Base-by-base conservation (phyloP, 2,888 invertebrate species). In the Sarcophaga rosellei region DNA sequence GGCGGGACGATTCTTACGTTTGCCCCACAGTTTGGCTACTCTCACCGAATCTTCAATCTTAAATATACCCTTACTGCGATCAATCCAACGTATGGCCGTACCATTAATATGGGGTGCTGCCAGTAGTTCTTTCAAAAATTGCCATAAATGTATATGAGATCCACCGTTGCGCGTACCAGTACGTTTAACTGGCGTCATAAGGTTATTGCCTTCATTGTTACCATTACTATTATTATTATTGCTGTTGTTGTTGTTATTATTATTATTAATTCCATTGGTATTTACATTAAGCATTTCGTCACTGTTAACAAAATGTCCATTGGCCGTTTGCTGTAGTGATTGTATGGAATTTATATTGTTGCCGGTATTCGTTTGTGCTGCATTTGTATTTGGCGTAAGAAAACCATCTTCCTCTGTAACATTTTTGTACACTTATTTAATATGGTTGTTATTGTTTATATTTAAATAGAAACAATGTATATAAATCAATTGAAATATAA, bases 31-130 rank as follows among this genome's bases (percentile, higher is more conserved):
- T 89, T 97, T 95, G n/a, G 99, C 99, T 76, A 99, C 99, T 89
- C 97, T 96, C 45, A 98, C 98, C 15, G 99, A 99, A 94, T 99
- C 99, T 93, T 99, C 99, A 92, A 99, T 99, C 94, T 99, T 99
- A 95, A 99, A 99, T 65, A 99, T 97, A 83, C 99, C 99, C 93
- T 96, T 97, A 93, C 95, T 95, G 91, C 98, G 96, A 93, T 99
- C 99, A 90, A 99, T 94, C 99, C 99, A 99, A 91, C 99, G 96
- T 92, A 99, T 99, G 92, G 99, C 99, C 5, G 97, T 97, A 15
- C 98, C 98, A 93, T 98, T 97, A 53, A 96, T 94, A 89, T 97
- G 97, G 0, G 98, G 98, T 74, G 97, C 96, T 23, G 97, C 95
- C 1, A 99, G 95, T 20, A 99, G 95, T 93, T 99, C 99, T 93